Base-by-base conservation (phyloP, 2,888 invertebrate species). In the Caenorhabditis doughertyi region DNA sequence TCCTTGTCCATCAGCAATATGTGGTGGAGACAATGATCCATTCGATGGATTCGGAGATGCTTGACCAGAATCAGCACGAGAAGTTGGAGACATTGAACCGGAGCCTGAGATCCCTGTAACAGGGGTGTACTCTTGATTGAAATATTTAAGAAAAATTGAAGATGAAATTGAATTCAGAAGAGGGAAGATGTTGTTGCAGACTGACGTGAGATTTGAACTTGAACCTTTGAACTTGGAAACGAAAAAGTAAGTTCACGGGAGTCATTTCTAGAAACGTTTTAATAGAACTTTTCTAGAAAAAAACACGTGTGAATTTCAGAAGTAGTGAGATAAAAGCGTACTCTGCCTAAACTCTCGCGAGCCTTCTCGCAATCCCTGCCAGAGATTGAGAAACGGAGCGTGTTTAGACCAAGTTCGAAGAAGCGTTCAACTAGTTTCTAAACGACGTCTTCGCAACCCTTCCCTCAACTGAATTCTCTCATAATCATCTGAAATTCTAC, bases 91-190 rank as follows among this genome's bases (percentile, higher is more conserved):
- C 70, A 83, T 49, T 44, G 79, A 79, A 39, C 83, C 83, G n/a
- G 83, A 83, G 55, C 83, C 83, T 70, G 83, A 83, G 77, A 82
- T 79, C 68, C 82, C 82, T 82, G 68, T n/a, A 77, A 80, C 13
- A 64, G 42, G 65, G 56, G 73, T 18, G 68, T 68, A 68, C 68
- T 68, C 68, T 70, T 56, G 44, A 35, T 56, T 47, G 70, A 58
- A 70, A 32, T 56, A 56, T 29, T 60, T 42, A 44, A 23, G 32
- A 25, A 27, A 42, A 8, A 16, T n/a, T 25, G 16, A 42, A 60
- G 44, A 60, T 60, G 60, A 60, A 27, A 1, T 42, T 7, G n/a
- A 9, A 3, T 39, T 39, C 39, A 3, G 39, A 11, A 13, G 39
- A 39, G 2, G 9, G 16, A 11, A 27, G 8, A 25, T 3, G 35